Evolutionary conservation across 2,113 vertebrate genomes (phyloP), one percentile per base, ranked within the genome.

Genomic region (Pipra filicauda): DNA sequence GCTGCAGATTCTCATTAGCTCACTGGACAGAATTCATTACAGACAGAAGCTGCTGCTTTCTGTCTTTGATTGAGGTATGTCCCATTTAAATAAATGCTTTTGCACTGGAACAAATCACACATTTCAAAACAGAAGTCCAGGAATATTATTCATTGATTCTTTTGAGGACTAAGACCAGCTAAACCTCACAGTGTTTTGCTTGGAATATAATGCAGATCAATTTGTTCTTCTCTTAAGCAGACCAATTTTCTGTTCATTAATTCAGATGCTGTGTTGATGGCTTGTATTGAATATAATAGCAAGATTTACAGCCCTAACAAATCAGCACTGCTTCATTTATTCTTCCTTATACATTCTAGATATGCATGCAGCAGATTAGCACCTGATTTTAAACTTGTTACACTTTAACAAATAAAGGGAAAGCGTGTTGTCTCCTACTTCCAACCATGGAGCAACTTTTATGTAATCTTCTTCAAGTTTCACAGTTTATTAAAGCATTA

Each of bases 1-100:
- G 54, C 91, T 89, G 94, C 95, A 97, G 96, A 93, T 93, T 91
- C 96, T 93, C 96, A 73, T 97, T 95, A 92, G 78, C 87, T 80
- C 49, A 11, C 88, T 91, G 96, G 95, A 97, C 97, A 94, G 97
- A 97, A 95, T 96, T 97, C 96, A 94, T 98, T 97, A 91, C 37
- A 95, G 91, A 64, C 76, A 67, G 72, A 87, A 90, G 85, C 35
- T 78, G 69, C 95, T 75, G 67, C 70, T 93, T 96, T 94, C 94
- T 95, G 73, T 67, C 89, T 97, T 91, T 93, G 96, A 97, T 79
- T 85, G 95, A 97, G 92, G 66, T 46, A 70, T 78, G 91, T 73
- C 67, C 88, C 79, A 76, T 96, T 91, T 90, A 93, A 97, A 94
- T 73, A 85, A 85, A 77, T 66, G 54, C 52, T 79, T 15, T 85